These are phyloP conservation scores for Tetragonula clypearis DNA, from an alignment of 1,140 invertebrate species.

Conservation along the genomic window DNA sequence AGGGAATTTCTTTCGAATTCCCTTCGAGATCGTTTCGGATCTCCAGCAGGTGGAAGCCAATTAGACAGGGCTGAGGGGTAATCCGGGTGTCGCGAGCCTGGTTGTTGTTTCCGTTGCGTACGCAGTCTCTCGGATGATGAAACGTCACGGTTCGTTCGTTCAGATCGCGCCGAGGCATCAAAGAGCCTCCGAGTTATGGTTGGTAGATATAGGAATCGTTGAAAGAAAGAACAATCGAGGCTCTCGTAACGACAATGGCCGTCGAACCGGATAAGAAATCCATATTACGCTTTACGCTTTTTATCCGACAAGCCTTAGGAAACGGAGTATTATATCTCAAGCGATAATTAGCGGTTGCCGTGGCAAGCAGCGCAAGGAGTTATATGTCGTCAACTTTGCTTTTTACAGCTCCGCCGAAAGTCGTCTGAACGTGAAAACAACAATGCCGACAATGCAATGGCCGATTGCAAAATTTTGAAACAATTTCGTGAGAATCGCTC, in stretches of 20 bases:
- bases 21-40: no score
- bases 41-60: neutral
- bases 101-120: constrained; percentile 33
- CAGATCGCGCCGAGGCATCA: constrained; percentile 57
- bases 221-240: constrained; percentile 58
- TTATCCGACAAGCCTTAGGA: neutral
- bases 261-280: constrained; percentile 46
- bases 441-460: constrained; percentile 52
- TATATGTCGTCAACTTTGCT: neutral
- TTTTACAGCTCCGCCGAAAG: neutral
- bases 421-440: neutral
- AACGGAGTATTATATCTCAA: constrained; percentile 22
- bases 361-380: neutral
- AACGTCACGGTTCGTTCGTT: constrained; percentile 62
- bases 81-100: constrained; percentile 2
- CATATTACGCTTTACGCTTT: constrained; percentile 25
- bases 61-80: constrained; percentile 15
- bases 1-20: no score
- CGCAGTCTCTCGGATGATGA: constrained; percentile 49
- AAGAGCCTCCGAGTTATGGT: constrained; percentile 4
- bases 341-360: constrained; percentile 36
- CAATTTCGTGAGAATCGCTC: constrained; percentile 56
- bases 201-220: constrained; percentile 38
- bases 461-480: constrained; percentile 62
- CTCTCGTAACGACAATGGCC: constrained; percentile 44